Evolutionary conservation across 1,140 invertebrate genomes (phyloP).

Genomic region (Drosophila sulfurigaster): DNA sequence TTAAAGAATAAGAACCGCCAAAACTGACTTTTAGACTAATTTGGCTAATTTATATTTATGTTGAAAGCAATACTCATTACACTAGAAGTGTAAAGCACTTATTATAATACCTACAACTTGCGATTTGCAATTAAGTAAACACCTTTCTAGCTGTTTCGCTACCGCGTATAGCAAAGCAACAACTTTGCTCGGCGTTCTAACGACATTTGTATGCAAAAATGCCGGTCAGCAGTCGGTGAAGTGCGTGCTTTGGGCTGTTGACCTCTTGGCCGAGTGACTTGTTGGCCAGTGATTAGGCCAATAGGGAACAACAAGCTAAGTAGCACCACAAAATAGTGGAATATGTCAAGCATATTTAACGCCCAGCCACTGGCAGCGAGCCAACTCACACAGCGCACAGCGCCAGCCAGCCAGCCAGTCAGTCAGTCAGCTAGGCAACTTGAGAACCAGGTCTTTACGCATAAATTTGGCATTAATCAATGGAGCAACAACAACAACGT

Average conservation of each 20-base stretch:
- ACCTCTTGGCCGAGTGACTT: constrained; percentile 37
- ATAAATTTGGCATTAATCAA: constrained; percentile 75
- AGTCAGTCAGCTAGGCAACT: constrained; percentile 6
- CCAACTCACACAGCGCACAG: too few relatives aligned
- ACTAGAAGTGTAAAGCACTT: too few relatives aligned
- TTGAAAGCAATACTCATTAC: too few relatives aligned
- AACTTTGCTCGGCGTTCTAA: not conserved
- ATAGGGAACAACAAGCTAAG: not conserved
- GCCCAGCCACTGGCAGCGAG: constrained; percentile 23
- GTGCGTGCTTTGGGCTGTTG: constrained; percentile 44
- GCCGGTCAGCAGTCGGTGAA: not conserved
- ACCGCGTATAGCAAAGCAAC: too few relatives aligned
- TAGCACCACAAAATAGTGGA: constrained; percentile 21
- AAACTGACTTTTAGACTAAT: too few relatives aligned
- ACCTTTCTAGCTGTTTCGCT: too few relatives aligned
- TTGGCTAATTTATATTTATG: too few relatives aligned
- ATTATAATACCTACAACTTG: too few relatives aligned
- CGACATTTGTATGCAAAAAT: constrained; percentile 39
- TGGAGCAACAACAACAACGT: constrained; percentile 11
- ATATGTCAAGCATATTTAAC: constrained; percentile 37
- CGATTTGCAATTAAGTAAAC: too few relatives aligned
- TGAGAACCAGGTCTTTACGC: constrained; percentile 50
- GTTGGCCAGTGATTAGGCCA: constrained; percentile 13
- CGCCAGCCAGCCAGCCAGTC: constrained; percentile 6
- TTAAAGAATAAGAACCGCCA: too few relatives aligned